Evolutionary conservation across 2,888 invertebrate species (phyloP), one percentile per base, ranked within the genome.

Genomic region (Celastrina argiolus): DNA sequence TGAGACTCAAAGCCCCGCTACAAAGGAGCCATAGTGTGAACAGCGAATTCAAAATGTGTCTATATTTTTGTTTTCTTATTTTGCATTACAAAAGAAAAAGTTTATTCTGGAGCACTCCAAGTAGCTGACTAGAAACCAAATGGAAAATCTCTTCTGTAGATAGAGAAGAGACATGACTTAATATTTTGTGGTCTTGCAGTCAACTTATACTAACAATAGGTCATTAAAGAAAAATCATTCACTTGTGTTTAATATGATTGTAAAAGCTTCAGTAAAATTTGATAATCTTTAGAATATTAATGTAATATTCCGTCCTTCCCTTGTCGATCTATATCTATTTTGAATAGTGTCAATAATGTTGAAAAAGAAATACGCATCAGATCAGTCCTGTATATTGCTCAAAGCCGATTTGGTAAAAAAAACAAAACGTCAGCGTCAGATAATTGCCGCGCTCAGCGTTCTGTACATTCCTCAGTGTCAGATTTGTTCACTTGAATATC

Each of bases 1-100:
- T 36, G 61, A 61, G 61, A 39, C 61, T 61, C 61, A 61, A 61
- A 61, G 61, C 14, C 2, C 12, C 36, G 61, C 39, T 36, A 61
- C 22, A 61, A 61, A 61, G 61, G 61, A 22, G 22, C 36, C 61
- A 22, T 12, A 36, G 28, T 58, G 26, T 58, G 56, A 58, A 58
- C 31, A n/a, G 28, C 31, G 31, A 31, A 58, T 58, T 31, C 51
- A 26, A 51, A 26, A 18, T 12, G 22, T 51, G 51, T 51, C 51
- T 51, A 51, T 51, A 51, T 51, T 51, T 51, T 31, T 58, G 31
- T 58, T 58, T 58, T 58, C 31, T 51, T 51, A 51, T 51, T 51
- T 51, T 26, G 51, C 22, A 12, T 26, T 26, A 51, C 51, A 51
- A 51, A 51, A 51, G 51, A 12, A 22, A 22, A 26, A 51, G 51